Conservation (phyloP, 2,888 invertebrate genomes). For the Galeruca laticollis region DNA sequence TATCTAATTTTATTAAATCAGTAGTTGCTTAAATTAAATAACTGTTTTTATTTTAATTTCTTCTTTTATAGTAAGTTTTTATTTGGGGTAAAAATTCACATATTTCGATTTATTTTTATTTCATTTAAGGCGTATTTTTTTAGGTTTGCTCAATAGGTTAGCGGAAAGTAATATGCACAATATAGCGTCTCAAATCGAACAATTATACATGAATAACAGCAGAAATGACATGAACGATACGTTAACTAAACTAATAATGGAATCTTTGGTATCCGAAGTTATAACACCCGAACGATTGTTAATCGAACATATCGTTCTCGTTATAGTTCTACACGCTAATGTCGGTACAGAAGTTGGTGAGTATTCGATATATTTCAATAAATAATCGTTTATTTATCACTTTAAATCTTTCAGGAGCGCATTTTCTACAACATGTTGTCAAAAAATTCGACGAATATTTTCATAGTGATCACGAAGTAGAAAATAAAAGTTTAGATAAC, state of each 20-base stretch:
- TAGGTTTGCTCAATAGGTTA: slow-evolving; percentile 83
- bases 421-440: slow-evolving; percentile 83
- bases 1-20: neutral
- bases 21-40: neutral
- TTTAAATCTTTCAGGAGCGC: slow-evolving; percentile 72
- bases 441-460: slow-evolving; percentile 75
- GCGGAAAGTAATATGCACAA: slow-evolving; percentile 90
- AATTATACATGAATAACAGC: slow-evolving; percentile 82
- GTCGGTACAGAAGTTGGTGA: slow-evolving; percentile 91
- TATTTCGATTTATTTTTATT: no score
- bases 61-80: neutral
- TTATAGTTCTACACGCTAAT: slow-evolving; percentile 89
- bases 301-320: slow-evolving; percentile 85
- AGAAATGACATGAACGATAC: slow-evolving; percentile 87
- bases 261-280: slow-evolving; percentile 74
- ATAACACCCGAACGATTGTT: slow-evolving; percentile 80
- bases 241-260: slow-evolving; percentile 77
- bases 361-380: slow-evolving; percentile 48
- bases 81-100: no score
- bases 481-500: slow-evolving; percentile 87
- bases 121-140: no score
- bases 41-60: neutral
- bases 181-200: slow-evolving; percentile 83
- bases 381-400: no score
- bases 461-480: slow-evolving; percentile 68